Conservation (phyloP, 2,888 invertebrate genomes). For the Hoplodrina ambigua region DNA sequence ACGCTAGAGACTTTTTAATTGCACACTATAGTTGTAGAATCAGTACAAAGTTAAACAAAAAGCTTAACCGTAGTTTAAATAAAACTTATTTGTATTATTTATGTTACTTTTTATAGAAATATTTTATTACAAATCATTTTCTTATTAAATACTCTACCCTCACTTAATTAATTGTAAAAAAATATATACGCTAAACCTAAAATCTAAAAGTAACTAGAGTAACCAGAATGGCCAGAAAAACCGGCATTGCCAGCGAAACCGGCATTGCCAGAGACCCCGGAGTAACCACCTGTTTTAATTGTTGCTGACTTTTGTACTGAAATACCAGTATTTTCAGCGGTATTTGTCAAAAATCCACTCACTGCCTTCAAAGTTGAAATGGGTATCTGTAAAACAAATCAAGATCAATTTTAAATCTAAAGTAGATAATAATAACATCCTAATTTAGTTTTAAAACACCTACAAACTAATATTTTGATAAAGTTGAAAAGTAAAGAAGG, state of each 20-base stretch:
- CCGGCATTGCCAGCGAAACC: constrained; percentile 45
- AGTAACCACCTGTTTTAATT: constrained; percentile 73
- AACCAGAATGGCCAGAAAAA: constrained; percentile 36
- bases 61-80: background rate
- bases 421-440: background rate
- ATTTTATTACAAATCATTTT: constrained; percentile 10
- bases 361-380: constrained; percentile 92
- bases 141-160: constrained; percentile 17
- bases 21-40: background rate
- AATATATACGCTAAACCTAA: constrained; percentile 8
- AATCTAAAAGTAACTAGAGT: constrained; percentile 34
- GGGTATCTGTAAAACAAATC: constrained; percentile 90
- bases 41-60: too few species aligned
- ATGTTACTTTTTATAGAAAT: constrained; percentile 9
- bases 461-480: background rate
- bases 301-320: constrained; percentile 84
- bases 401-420: background rate
- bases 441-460: background rate
- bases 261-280: constrained; percentile 47
- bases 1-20: background rate
- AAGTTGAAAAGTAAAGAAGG: background rate
- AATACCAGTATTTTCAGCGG: constrained; percentile 81
- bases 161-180: constrained; percentile 20
- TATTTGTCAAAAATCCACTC: constrained; percentile 90
- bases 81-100: constrained; percentile 30